Base-by-base conservation (phyloP, 1,140 invertebrate species). In the Drosophila ercepeae region DNA sequence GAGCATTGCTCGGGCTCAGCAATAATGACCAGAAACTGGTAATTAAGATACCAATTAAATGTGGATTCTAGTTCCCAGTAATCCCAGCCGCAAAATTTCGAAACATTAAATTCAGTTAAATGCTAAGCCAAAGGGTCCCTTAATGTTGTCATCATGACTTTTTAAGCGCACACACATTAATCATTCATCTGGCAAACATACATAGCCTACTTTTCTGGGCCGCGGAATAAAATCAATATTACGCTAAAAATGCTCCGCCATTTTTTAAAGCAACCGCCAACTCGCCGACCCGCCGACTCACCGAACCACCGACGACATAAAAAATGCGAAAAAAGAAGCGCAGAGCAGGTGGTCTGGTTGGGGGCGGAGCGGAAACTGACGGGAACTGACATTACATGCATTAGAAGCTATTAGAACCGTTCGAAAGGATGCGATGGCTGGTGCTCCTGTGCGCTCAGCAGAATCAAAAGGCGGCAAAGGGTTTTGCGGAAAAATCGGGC, bases 311-410 rank as follows among this genome's bases (percentile, higher is more conserved):
- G 16, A 44, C 42, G 27, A 70, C 48, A 36, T 63, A 36, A 27
- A 52, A 52, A 63, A 54, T 65, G 63, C 32, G 36, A 13, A 14
- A 39, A 39, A 13, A 39, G 16, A 3, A 14, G 36, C 18, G 39
- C 50, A 44, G 27, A 36, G 8, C 48, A 34, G 45, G 36, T 46
- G 58, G 39, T 21, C 21, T 41, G 57, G 36, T 16, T 18, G 70
- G 55, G 49, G 53, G 46, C 44, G 64, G 58, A 48, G 70, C 70
- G 79, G 79, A 83, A 84, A 61, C 75, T 83, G 79, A 83, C 71
- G 71, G 75, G 79, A 78, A 78, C 71, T 83, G 79, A 84, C 78
- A 84, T 83, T 75, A 83, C 78, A 83, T 78, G 78, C 78, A 83
- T 83, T 84, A 83, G 78, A 84, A 83, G 78, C 78, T 83, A 84